Conservation (phyloP, 2,797 vertebrate species). For the Nyctalus aviator region DNA sequence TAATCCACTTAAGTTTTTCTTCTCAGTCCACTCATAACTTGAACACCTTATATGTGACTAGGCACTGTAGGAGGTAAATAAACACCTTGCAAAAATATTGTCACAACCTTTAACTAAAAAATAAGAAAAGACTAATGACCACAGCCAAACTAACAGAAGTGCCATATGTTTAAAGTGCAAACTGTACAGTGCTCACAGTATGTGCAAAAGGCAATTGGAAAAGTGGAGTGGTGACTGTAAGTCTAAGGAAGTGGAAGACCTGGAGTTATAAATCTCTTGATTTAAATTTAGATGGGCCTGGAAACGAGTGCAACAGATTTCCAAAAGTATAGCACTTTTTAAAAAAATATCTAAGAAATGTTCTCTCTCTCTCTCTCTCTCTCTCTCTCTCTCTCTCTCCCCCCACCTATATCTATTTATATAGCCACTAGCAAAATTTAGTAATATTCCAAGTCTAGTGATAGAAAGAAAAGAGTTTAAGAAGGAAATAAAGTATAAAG, state of each 20-base stretch:
- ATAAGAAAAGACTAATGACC: neutral
- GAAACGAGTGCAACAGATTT: neutral
- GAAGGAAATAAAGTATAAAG: neutral
- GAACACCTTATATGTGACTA: neutral
- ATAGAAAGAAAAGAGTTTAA: neutral
- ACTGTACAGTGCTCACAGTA: neutral
- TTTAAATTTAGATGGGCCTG: neutral
- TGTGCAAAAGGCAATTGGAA: neutral
- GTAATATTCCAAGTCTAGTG: neutral
- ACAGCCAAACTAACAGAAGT: neutral
- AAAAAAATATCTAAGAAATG: neutral
- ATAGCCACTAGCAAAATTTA: neutral
- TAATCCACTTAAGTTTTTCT: neutral
- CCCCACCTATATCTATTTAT: neutral
- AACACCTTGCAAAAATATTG: neutral
- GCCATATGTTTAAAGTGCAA: neutral
- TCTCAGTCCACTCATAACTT: neutral
- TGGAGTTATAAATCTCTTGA: neutral
- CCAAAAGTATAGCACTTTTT: neutral
- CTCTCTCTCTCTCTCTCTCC: neutral
- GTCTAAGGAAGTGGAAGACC: neutral
- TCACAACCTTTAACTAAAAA: neutral
- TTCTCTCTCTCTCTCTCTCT: neutral
- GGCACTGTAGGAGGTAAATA: neutral
- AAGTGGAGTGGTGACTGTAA: neutral